Base-by-base conservation (phyloP, 2,888 invertebrate genomes). In the Yponomeuta evonymella region DNA sequence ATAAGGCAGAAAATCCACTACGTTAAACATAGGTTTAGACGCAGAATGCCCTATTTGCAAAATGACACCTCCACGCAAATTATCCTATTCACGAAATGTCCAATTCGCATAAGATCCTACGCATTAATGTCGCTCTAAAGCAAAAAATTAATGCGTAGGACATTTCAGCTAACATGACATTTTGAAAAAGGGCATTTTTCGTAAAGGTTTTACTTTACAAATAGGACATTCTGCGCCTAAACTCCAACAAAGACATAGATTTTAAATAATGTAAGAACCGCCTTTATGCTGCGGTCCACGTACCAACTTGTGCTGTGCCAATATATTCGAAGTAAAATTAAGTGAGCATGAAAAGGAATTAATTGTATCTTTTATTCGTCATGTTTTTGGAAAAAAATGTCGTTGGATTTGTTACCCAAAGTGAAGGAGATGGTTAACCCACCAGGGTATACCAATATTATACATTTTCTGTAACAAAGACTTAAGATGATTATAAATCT, bases 241-340 rank as follows among this genome's bases (percentile, higher is more conserved):
- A 43, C 43, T 43, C 15, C 10, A 29, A 64, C 64, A 64, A 64
- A 64, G 10, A 64, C 64, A 64, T 29, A 64, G 29, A 64, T 64
- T 64, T n/a, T 29, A 64, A 64, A 62, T 62, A n/a, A 29, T 29
- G 11, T 2, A 65, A 30, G 30, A 65, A 65, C 29, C 65, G 65
- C 65, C 43, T 65, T 29, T 11, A 29, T 12, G 9, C 33, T 8
- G 65, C 65, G 33, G 11, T 69, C 58, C 76, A 91, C 91, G 84
- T 92, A 92, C 91, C 91, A 82, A 92, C 91, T 92, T 92, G 91
- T 81, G 91, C 91, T 91, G 91, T 87, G 86, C 80, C 83, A 81
- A 79, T 78, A 77, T 43, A 30, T 43, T 67, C 43, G 51, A 48
- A 67, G 67, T 12, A 69, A 69, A 58, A 58, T 69, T 30, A 58